Evolutionary conservation across 2,888 invertebrate genomes (phyloP).

Genomic region (Apamea epomidion): DNA sequence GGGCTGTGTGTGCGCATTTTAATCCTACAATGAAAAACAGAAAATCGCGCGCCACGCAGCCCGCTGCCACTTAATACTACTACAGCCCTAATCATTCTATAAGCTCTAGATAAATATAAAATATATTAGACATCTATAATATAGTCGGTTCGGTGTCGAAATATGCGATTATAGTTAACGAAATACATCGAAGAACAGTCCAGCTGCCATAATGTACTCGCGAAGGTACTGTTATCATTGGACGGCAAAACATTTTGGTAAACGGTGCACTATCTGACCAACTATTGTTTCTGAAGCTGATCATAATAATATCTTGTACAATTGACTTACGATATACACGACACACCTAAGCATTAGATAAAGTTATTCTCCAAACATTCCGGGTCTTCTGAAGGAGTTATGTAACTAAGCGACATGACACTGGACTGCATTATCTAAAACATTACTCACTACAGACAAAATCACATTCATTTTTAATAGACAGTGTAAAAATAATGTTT

Average conservation of each 20-base stretch:
- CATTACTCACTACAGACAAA: conserved; percentile 84
- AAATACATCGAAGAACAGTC: conserved; percentile 81
- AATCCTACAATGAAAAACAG: conserved; percentile 21
- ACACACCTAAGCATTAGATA: conserved; percentile 65
- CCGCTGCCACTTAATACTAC: conserved; percentile 69
- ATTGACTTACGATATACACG: conserved; percentile 69
- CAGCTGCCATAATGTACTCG: conserved; percentile 77
- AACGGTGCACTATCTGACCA: conserved; percentile 67
- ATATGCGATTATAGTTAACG: conserved; percentile 80
- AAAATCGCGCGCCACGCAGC: conserved; percentile 55
- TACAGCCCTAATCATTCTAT: conserved; percentile 88
- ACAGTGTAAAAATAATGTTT: conserved; percentile 90
- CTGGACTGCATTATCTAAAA: conserved; percentile 85
- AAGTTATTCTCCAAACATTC: conserved; percentile 42
- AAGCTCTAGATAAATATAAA: conserved; percentile 90
- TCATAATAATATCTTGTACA: conserved; percentile 65
- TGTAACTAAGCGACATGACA: conserved; percentile 65
- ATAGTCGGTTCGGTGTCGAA: conserved; percentile 85
- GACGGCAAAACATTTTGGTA: conserved; percentile 89
- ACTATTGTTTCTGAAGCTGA: conserved; percentile 65
- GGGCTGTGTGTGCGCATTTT: conserved; percentile 64
- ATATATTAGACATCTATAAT: conserved; percentile 85
- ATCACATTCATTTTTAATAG: conserved; percentile 86
- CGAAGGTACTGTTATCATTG: conserved; percentile 79
- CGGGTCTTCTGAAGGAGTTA: conserved; percentile 46